Evolutionary conservation across 2,888 invertebrate species (phyloP).

Genomic region (Cataglyphis rosenhaueri): DNA sequence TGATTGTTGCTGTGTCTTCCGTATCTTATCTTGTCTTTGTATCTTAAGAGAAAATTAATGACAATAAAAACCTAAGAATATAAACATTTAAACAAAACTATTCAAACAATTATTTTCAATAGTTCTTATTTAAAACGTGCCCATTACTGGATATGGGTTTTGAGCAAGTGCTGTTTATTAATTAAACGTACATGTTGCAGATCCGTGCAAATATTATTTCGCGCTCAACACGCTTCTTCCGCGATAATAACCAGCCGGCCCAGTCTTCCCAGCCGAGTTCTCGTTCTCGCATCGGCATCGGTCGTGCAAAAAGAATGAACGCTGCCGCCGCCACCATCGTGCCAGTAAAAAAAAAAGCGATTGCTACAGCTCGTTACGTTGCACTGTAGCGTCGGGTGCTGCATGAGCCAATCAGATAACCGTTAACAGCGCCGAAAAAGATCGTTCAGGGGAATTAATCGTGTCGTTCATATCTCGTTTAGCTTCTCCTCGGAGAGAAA

Average conservation of each 20-base stretch:
- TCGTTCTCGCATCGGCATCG: conserved; percentile 7
- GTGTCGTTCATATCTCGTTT: conserved; percentile 63
- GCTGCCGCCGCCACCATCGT: background rate
- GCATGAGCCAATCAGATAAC: conserved; percentile 63
- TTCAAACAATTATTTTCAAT: background rate
- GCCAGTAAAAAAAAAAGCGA: conserved; percentile 35
- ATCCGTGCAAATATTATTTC: conserved; percentile 48
- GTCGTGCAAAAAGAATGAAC: conserved; percentile 47
- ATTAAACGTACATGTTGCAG: conserved; percentile 41
- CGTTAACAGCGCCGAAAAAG: conserved; percentile 58
- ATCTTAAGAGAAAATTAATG: too few species aligned
- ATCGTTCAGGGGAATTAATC: conserved; percentile 63
- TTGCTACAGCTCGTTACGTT: conserved; percentile 46
- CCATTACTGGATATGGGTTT: background rate
- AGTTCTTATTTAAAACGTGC: background rate
- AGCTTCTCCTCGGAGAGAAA: conserved; percentile 47
- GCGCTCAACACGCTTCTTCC: conserved; percentile 51
- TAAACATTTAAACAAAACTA: background rate
- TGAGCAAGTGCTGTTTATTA: conserved; percentile 43
- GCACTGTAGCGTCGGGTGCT: conserved; percentile 50
- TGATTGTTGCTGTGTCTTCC: too few species aligned
- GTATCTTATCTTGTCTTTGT: too few species aligned
- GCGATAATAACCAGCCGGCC: conserved; percentile 40
- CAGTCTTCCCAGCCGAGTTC: conserved; percentile 41
- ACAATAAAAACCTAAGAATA: too few species aligned